Evolutionary conservation across 2,113 vertebrate genomes (phyloP), one percentile per base, ranked within the genome.

Genomic region (Melierax canorus): DNA sequence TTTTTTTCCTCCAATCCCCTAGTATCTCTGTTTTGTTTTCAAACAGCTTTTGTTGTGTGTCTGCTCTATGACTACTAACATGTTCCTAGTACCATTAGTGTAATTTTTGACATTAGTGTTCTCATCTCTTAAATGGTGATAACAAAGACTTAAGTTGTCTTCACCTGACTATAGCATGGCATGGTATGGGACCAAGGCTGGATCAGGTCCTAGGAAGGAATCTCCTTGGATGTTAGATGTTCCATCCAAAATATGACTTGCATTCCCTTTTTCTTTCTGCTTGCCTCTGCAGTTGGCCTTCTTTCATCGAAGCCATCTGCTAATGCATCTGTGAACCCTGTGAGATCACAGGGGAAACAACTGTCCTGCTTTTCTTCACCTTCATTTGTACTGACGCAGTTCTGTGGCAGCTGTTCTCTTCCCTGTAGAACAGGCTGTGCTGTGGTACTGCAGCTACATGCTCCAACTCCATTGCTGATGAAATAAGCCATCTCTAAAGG

Each of bases 341-440:
- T 53, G 92, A 87, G 95, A 88, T 94, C 91, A 71, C 94, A 94
- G 77, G 95, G 95, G 92, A 94, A 96, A 96, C 95, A 95, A 96
- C 89, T 94, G 87, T 81, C 94, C 95, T 96, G 92, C 81, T 96
- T 97, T 94, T 68, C 96, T 78, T 96, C 95, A 96, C 95, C 96
- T 96, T 97, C 95, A 94, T 91, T 88, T 74, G 95, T 93, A 67
- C 93, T 72, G 91, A 10, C 4, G 53, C 91, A 62, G 89, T 34
- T 85, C 55, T 59, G 96, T 86, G 94, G 92, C 95, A 96, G 96
- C 96, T 97, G 92, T 62, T 89, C 14, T 19, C 74, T 7, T 83
- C 90, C 63, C 96, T 39, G 62, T 58, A 45, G 96, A 62, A 6
- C 91, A 82, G 79, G 32, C 94, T 75, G 79, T 51, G 91, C 92